Percentiles rank a stretch among this genome's conserved stretches.
phyloP scores from a whole-genome alignment of 2,113 vertebrate genomes.

The Parotia lawesii region DNA sequence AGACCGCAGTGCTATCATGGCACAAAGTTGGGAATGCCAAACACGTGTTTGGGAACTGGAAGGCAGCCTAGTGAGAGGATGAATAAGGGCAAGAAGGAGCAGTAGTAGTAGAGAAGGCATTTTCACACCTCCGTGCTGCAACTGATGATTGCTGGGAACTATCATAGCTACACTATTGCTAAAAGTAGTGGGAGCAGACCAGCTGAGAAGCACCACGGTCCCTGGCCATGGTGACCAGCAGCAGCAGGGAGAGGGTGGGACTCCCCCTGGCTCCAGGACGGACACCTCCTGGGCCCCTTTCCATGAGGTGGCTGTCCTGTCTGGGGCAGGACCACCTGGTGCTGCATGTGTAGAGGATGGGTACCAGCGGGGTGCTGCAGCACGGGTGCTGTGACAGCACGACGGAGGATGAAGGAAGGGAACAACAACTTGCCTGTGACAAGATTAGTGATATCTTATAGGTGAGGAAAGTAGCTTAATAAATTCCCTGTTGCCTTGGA shows the following conservation, averaged over 20 bases:
- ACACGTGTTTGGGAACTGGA: not conserved
- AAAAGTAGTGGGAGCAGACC: not conserved
- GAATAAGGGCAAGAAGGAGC: not conserved
- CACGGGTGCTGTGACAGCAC: not conserved
- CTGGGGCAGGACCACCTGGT: not conserved
- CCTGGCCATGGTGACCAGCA: rapidly evolving
- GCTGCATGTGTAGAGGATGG: rapidly evolving
- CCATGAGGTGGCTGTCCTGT: rapidly evolving
- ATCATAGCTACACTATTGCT: not conserved
- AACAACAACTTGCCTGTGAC: not conserved
- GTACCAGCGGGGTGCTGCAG: rapidly evolving
- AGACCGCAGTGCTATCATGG: rapidly evolving
- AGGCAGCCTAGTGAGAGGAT: not conserved
- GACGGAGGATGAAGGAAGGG: not conserved
- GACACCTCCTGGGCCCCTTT: not conserved
- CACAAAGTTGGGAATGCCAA: not conserved
- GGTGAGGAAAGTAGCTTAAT: not conserved
- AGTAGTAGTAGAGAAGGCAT: not conserved
- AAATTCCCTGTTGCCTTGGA: not conserved
- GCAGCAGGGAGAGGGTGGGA: not conserved
- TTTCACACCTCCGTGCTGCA: not conserved
- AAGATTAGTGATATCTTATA: not conserved
- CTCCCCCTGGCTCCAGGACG: not conserved
- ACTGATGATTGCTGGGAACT: not conserved
- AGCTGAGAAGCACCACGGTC: rapidly evolving